phyloP scores from a whole-genome alignment of 2,888 invertebrate species.

The Ennomos erosarius region DNA sequence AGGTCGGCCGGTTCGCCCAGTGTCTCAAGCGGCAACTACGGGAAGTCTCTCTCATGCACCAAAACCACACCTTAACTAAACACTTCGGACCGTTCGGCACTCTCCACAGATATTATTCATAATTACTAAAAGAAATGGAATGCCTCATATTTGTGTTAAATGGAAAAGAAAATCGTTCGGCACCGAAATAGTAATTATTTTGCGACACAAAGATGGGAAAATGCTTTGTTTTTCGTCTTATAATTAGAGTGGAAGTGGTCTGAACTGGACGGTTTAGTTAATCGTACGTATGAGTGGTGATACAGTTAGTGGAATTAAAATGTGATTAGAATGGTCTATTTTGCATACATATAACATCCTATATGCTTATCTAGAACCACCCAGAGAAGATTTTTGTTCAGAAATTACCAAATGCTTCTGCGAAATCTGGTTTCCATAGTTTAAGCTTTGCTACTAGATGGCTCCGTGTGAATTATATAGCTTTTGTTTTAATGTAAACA shows the following conservation, averaged over 20 bases:
- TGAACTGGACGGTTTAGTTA: constrained; percentile 29
- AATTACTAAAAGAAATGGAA: constrained; percentile 68
- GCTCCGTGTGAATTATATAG: too few species aligned
- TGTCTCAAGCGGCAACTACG: too few species aligned
- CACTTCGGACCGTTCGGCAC: constrained; percentile 23
- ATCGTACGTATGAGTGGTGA: constrained; percentile 22
- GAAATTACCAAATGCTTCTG: too few species aligned
- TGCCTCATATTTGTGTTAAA: constrained; percentile 58
- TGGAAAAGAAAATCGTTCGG: constrained; percentile 57
- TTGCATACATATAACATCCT: neutral
- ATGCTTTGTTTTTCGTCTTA: constrained; percentile 38
- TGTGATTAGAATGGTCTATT: constrained; percentile 22
- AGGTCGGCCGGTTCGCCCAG: too few species aligned
- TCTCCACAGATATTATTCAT: constrained; percentile 43
- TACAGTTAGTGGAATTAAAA: constrained; percentile 33
- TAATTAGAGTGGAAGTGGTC: constrained; percentile 31
- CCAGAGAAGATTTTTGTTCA: too few species aligned
- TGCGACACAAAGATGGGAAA: constrained; percentile 61
- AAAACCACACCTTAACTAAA: constrained; percentile 27
- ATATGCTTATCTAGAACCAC: neutral
- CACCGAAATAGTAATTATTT: constrained; percentile 43
- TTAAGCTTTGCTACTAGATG: too few species aligned
- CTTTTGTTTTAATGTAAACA: too few species aligned
- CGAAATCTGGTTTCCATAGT: too few species aligned
- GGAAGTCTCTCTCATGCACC: neutral